Evolutionary conservation across 2,888 invertebrate species (phyloP), one percentile per base, ranked within the genome.

Genomic region (Endotricha flammealis): DNA sequence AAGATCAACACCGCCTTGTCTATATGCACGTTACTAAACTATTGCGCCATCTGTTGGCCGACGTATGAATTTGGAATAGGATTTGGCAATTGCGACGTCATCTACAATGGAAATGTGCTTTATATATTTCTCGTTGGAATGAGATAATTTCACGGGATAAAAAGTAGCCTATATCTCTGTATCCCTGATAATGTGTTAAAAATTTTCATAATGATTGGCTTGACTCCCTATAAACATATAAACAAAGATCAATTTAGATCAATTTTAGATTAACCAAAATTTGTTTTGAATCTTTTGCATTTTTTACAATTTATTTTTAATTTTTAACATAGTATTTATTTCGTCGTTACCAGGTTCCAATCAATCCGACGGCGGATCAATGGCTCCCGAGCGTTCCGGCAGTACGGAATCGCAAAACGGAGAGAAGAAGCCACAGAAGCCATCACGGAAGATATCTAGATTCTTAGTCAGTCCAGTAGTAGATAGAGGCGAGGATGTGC

Each of bases 381-480:
- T 63, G 31, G 66, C 75, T 16, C 60, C 75, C 3, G 83, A 83
- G 3, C 74, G 81, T 0, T 70, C 81, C 2, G 80, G 76, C 43
- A 79, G 79, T 55, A 48, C 68, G 1, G 85, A 83, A 41, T 80
- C 81, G 1, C 55, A 64, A 13, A 75, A 72, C 50, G 76, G 79
- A 41, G 78, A 77, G 20, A 76, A 74, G 39, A 86, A 86, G 40
- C 72, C 78, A 10, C 75, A 87, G 5, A 90, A 90, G 51, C 89
- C 89, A 30, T 87, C 88, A 24, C 83, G 94, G 40, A 94, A 94
- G 69, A 92, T 94, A 54, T 94, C 94, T 16, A 85, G 94, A 38
- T 95, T 95, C 77, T 88, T 94, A 65, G 94, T 95, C 51, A 94
- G 94, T 69, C 94, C 94, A 12, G 94, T 94, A 1, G 87, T 92